Evolutionary conservation across 1,140 invertebrate genomes (phyloP).

Genomic region (Lamellibrachia luymesi): DNA sequence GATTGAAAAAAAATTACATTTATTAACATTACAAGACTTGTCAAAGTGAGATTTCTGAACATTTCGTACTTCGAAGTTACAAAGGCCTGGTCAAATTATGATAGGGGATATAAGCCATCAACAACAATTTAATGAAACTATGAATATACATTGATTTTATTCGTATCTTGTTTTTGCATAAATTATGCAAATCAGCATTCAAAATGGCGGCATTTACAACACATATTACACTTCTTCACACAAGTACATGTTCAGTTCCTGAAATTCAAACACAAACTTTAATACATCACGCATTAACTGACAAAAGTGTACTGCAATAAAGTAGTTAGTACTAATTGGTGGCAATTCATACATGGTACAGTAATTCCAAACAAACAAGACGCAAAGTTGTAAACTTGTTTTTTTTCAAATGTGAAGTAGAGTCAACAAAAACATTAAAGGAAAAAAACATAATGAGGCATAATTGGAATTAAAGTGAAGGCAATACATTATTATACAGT

Average conservation of each 20-base stretch:
- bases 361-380: neutral
- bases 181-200: neutral
- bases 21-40: too few relatives aligned
- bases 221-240: neutral
- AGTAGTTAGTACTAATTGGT: neutral
- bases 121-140: neutral
- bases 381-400: neutral
- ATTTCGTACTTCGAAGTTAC: neutral
- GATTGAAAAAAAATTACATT: too few relatives aligned
- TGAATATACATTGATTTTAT: neutral
- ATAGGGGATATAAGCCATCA: neutral
- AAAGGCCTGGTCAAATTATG: neutral
- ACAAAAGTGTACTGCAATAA: neutral
- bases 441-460: too few relatives aligned
- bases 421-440: too few relatives aligned
- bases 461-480: too few relatives aligned
- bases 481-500: too few relatives aligned
- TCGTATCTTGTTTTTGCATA: neutral
- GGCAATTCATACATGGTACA: neutral
- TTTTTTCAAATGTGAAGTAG: neutral
- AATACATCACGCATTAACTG: neutral
- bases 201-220: neutral
- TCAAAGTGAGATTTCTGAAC: neutral
- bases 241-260: neutral
- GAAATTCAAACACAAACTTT: neutral